Evolutionary conservation across 2,797 vertebrate species (phyloP).

Genomic region (Scyliorhinus canicula): DNA sequence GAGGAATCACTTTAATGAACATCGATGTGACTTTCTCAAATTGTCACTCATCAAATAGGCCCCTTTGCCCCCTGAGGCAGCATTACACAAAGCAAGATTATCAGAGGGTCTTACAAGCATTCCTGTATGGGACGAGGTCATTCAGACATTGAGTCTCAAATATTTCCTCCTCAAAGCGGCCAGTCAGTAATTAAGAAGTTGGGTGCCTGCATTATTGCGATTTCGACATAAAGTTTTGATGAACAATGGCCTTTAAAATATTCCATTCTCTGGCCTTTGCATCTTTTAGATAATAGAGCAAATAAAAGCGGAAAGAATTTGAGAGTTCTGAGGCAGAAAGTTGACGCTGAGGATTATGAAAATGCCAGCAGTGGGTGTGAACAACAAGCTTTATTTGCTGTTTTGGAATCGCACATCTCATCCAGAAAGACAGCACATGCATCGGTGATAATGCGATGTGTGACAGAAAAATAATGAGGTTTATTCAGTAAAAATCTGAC

Average conservation of each 20-base stretch:
- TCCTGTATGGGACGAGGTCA: not conserved
- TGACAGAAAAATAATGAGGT: slow-evolving; percentile 31
- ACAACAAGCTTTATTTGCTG: not conserved
- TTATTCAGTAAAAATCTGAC: not conserved
- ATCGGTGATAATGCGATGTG: not conserved
- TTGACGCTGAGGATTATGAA: not conserved
- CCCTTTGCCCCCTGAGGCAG: not conserved
- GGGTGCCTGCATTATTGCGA: not conserved
- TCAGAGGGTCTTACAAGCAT: not conserved
- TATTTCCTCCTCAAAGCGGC: no score
- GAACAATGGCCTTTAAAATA: not conserved
- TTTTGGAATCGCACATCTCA: not conserved
- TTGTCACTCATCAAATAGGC: not conserved
- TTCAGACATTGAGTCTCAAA: not conserved
- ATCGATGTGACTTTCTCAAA: no score
- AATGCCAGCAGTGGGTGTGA: not conserved
- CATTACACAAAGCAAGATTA: not conserved
- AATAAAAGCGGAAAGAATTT: not conserved
- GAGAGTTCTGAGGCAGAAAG: not conserved
- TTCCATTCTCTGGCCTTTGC: not conserved
- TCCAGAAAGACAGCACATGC: not conserved
- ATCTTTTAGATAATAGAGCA: not conserved
- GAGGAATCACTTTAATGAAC: no score
- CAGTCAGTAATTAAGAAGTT: not conserved
- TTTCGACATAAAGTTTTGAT: not conserved